Base-by-base conservation (phyloP, 2,113 vertebrate species). In the Ictalurus furcatus region DNA sequence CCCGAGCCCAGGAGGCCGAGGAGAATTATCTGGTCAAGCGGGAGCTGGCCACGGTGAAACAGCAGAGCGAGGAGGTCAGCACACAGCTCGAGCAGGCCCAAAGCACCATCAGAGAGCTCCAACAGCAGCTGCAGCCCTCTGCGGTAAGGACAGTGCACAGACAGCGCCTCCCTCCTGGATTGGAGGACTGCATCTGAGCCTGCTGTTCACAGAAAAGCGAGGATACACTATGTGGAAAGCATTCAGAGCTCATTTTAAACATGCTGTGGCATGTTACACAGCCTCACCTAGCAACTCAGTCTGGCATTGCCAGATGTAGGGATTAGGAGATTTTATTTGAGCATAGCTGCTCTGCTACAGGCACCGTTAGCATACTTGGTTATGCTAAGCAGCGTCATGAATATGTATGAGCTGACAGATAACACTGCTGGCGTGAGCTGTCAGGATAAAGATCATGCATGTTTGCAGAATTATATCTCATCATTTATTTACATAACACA, bases 11-110 rank as follows among this genome's bases (percentile, higher is more conserved):
- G 96, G 98, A 99, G 96, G 98, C 98, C 89, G 98, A 99, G 96
- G 98, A 99, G 96, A 99, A 98, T 98, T 99, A 99, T 97, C 97
- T 99, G 94, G 97, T 99, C 96, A 99, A 98, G 96, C 97, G 98
- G 97, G 98, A 99, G 95, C 95, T 99, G 96, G 97, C 97, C 96
- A 98, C 97, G 88, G 96, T 99, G 96, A 98, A 96, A 97, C 98
- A 98, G 95, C 98, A 99, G 96, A 97, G 96, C 94, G 97, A 98
- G 96, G 98, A 99, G 95, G 96, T 96, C 96, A 94, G 94, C 92
- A 95, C 96, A 96, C 97, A 97, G 95, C 97, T 99, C 96, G 98
- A 98, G 96, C 97, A 97, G 95, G 98, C 98, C 95, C 96, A 97
- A 94, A 95, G 94, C 94, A 96, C 96, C 98, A 97, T 98, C 97